A percentile compares a stretch with the other conserved stretches of the same genome.
These are phyloP conservation scores for Bradypodion ventrale DNA, from an alignment of 2,797 vertebrate genomes.

Conservation along the genomic window DNA sequence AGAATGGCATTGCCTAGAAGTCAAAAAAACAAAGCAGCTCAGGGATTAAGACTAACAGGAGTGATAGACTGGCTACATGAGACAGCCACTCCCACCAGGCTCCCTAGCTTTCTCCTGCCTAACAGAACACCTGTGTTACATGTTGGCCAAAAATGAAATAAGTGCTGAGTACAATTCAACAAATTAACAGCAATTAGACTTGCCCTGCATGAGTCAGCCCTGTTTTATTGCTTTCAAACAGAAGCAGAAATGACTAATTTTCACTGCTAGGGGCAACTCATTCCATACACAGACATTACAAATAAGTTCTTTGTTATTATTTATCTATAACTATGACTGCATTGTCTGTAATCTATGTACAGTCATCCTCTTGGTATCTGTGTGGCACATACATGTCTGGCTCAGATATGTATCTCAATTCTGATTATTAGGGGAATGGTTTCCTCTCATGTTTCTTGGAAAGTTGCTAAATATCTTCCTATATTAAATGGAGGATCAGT, in stretches of 20 bases:
- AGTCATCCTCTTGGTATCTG: background rate
- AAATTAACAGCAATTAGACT: background rate
- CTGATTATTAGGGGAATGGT: background rate
- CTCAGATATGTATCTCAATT: background rate
- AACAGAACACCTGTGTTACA: background rate
- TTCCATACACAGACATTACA: background rate
- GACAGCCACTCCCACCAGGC: too few relatives aligned
- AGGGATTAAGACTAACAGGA: background rate
- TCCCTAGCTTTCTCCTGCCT: background rate
- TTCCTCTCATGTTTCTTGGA: background rate
- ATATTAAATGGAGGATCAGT: background rate
- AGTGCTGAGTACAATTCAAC: background rate
- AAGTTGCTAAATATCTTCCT: background rate
- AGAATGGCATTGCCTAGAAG: background rate
- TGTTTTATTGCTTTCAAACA: background rate
- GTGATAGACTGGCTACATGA: background rate
- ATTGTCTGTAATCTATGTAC: background rate
- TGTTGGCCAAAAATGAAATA: background rate
- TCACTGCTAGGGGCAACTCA: background rate
- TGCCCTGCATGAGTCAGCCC: background rate
- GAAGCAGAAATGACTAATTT: background rate
- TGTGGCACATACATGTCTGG: background rate
- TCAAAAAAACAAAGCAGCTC: background rate
- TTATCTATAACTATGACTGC: background rate
- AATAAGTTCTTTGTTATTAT: background rate